Base-by-base conservation (phyloP, 2,888 invertebrate genomes). In the Sarcophaga variegata region DNA sequence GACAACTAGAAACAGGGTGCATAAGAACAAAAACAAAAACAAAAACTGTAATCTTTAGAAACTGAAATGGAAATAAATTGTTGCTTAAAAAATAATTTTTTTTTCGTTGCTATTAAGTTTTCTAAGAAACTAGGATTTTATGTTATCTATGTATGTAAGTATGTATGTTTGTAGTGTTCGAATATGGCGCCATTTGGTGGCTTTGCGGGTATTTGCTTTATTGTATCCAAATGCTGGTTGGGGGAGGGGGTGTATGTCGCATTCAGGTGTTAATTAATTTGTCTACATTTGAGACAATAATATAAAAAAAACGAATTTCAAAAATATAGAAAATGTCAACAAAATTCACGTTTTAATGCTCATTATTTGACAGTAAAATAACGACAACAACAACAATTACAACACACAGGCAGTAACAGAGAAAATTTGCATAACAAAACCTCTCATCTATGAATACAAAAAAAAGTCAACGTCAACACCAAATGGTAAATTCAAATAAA, bases 381-480 rank as follows among this genome's bases (percentile, higher is more conserved):
- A 54, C 54, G 17, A 17, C 54, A 54, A 54, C 54, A 49, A 49
- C 49, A 72, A 77, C 37, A 72, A 60, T 37, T 37, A 37, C 10
- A 37, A 37, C 37, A 37, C 37, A 37, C 37, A 37, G 1, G 6
- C 11, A 77, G 17, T 62, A 71, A 66, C 60, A 62, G 37, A 14
- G 27, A 72, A 83, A 86, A 86, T 86, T 86, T 86, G 86, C 86
- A 86, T 86, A 86, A 86, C 83, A 83, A 86, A 83, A 86, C 54
- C 49, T 62, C 25, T 17, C 77, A 60, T 47, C 64, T 72, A 49
- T 72, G 72, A 80, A 83, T 60, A 80, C 67, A 62, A 81, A 83
- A 47, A 63, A 83, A 59, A n/a, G 59, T 45, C 67, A 72, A 79
- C 82, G 72, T 77, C 20, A 83, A 83, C 17, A 3, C 17, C 17